These are phyloP conservation scores for Teleogryllus occipitalis DNA, from an alignment of 1,140 invertebrate species.

Conservation along the genomic window DNA sequence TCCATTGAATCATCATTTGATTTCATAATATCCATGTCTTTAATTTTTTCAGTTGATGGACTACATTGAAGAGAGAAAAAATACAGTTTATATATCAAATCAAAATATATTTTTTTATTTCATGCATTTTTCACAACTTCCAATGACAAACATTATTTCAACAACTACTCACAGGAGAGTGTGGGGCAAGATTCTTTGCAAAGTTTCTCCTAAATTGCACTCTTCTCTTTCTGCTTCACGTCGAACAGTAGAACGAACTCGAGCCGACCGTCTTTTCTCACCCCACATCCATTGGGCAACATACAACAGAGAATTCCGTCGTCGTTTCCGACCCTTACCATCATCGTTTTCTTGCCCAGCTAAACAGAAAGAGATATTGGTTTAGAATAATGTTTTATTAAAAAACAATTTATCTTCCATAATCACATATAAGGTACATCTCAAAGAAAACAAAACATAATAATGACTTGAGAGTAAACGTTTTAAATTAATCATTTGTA, in stretches of 20 bases:
- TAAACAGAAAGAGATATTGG: background rate
- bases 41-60: constrained; percentile 28
- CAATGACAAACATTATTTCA: constrained; percentile 8
- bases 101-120: constrained; percentile 25
- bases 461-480: no score
- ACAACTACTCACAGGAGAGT: constrained; percentile 41
- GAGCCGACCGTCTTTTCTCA: constrained; percentile 56
- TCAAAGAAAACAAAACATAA: no score
- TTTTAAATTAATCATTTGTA: no score
- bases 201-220: constrained; percentile 54
- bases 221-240: constrained; percentile 52
- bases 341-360: constrained; percentile 31
- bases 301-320: constrained; percentile 55
- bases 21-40: constrained; percentile 19
- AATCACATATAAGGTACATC: no score
- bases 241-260: constrained; percentile 46
- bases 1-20: constrained; percentile 48
- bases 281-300: constrained; percentile 65
- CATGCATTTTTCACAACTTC: background rate
- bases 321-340: constrained; percentile 36
- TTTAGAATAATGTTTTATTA: no score
- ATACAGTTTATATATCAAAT: constrained; percentile 24
- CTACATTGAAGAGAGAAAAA: constrained; percentile 22
- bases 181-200: constrained; percentile 49
- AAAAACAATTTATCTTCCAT: no score